Evolutionary conservation across 1,140 invertebrate genomes (phyloP), one percentile per base, ranked within the genome.

Genomic region (Spodoptera litura): DNA sequence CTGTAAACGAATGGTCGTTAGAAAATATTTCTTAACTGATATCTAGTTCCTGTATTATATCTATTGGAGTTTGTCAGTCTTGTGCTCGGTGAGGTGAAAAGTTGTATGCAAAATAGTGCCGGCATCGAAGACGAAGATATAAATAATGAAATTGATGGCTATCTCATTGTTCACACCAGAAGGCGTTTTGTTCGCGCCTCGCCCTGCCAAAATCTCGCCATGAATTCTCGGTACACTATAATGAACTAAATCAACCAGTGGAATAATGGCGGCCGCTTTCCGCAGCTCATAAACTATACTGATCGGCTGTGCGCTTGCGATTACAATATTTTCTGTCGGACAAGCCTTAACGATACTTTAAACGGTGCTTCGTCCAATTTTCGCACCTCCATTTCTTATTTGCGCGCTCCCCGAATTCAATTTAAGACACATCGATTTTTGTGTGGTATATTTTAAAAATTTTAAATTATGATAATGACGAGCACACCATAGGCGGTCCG

Each of bases 271-370:
- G 53, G 49, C 81, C 70, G 77, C 83, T 88, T 88, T 89, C 83
- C 79, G 70, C 88, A 87, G 84, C 83, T 85, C 90, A 83, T 91
- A 91, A 90, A 89, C 83, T 78, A 83, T 64, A 70, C 56, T 78
- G 85, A 80, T 86, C 77, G 82, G 44, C 78, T 76, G 77, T 73
- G 73, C 79, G 78, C 56, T 70, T 79, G 80, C 83, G 83, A 92
- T 91, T 89, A 90, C 90, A 92, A 92, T 92, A 92, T 93, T 91
- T 92, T 87, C 85, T 77, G 86, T 84, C 84, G 64, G 83, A 93
- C 87, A 88, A 88, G 83, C 79, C 83, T 89, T 92, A 94, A 92
- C 91, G 92, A 94, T 88, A 88, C 90, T 93, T 93, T 93, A 92
- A 93, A 91, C 88, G 87, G 86, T 85, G 78, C 80, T 84, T 76